Evolutionary conservation across 2,113 vertebrate species (phyloP), one percentile per base, ranked within the genome.

Genomic region (Psilopsiagon aurifrons): DNA sequence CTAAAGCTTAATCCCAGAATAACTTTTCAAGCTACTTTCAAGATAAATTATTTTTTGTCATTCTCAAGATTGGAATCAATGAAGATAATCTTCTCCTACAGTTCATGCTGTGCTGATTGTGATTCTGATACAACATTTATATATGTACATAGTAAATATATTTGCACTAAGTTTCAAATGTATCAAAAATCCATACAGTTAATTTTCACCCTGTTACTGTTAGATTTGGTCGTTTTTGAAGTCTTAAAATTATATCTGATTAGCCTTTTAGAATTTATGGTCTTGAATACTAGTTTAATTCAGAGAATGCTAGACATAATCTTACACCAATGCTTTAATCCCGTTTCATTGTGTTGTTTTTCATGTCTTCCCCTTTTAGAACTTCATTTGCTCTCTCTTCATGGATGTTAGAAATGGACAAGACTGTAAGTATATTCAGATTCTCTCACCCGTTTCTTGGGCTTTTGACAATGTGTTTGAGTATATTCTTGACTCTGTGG

Each of bases 141-240:
- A 8, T 68, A 68, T 84, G 86, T 89, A 59, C 9, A 28, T 37
- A 81, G 69, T 66, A 90, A 90, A 64, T 91, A 23, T 88, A 52
- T 95, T 94, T 92, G 51, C 85, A 92, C 60, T 75, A 52, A 69
- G 11, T 95, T 95, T 76, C 62, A 70, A 74, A 79, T 78, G 23
- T 51, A 24, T 86, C 23, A 93, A 78, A 93, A 95, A 84, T 62
- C 37, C 59, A 39, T 60, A 76, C 17, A 47, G 60, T 39, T 83
- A 43, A 68, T 94, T 87, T 88, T 77, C 7, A 46, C 63, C 22
- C 13, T 90, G 10, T 71, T 83, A 44, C 41, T 85, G 68, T 75
- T 81, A 55, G 24, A 89, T 83, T 62, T 88, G 85, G 27, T 14
- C 17, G 39, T 20, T 18, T 79, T 13, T 73, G 3, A 80, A 74